These are phyloP conservation scores for Watsonalla binaria DNA, from an alignment of 2,888 invertebrate genomes.

Conservation along the genomic window DNA sequence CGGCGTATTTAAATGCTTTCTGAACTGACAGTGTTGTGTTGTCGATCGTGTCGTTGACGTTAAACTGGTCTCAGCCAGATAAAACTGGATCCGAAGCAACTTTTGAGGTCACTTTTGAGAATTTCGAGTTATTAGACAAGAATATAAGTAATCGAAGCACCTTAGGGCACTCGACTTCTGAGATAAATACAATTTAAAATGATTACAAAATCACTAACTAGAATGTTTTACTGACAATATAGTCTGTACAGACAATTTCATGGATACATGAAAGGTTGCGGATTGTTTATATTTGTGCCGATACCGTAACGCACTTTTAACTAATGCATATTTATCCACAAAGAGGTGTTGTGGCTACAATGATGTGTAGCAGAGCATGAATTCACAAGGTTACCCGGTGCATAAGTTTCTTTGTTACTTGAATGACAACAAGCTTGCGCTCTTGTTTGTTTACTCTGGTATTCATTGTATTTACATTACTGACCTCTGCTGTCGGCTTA, in stretches of 20 bases:
- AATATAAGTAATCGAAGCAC: too few species aligned
- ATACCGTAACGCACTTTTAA: not conserved
- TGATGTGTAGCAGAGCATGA: slow-evolving; percentile 39
- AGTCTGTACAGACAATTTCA: too few species aligned
- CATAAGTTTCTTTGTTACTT: slow-evolving; percentile 24
- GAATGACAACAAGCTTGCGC: slow-evolving; percentile 8
- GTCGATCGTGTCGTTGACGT: not conserved
- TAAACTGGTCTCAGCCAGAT: slow-evolving; percentile 13
- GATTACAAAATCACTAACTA: too few species aligned
- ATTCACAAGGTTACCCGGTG: slow-evolving; percentile 42
- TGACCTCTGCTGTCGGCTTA: too few species aligned
- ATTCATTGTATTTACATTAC: too few species aligned
- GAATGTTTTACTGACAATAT: not conserved
- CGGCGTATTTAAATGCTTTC: slow-evolving; percentile 2
- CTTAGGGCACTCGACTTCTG: too few species aligned
- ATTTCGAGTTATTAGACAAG: not conserved
- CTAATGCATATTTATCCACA: not conserved
- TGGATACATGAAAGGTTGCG: too few species aligned
- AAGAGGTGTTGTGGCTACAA: not conserved
- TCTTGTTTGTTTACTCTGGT: slow-evolving; percentile 19
- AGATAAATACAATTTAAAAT: not conserved
- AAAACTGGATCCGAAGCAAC: slow-evolving; percentile 14
- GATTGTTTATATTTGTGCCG: too few species aligned
- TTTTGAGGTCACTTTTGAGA: slow-evolving; percentile 4
- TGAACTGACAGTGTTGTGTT: not conserved